phyloP scores from a whole-genome alignment of 2,888 invertebrate genomes.

The Rapana venosa region DNA sequence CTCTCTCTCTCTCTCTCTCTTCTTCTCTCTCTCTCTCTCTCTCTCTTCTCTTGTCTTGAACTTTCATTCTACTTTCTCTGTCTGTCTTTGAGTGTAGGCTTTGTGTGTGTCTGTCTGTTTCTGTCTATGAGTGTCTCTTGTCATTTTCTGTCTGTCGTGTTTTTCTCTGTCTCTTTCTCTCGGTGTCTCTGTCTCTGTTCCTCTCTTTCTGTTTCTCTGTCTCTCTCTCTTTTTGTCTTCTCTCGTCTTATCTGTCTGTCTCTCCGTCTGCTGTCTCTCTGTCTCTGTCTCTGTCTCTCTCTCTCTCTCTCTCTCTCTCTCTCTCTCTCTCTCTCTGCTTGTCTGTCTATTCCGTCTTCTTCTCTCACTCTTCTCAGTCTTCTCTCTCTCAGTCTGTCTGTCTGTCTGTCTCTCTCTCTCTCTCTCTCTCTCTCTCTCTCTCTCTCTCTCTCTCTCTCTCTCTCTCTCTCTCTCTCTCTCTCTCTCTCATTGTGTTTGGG shows the following conservation, averaged over 20 bases:
- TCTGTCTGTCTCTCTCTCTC: not conserved
- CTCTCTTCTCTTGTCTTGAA: not conserved
- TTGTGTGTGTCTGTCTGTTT: too few relatives aligned
- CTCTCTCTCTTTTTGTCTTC: not conserved
- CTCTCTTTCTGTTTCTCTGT: not conserved
- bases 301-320: not conserved
- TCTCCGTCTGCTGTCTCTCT: conserved; percentile 7
- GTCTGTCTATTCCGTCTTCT: not conserved
- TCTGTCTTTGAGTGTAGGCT: too few relatives aligned
- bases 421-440: not conserved
- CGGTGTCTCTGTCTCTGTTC: not conserved
- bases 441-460: not conserved
- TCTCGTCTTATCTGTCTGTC: not conserved
- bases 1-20: not conserved
- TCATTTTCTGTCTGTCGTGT: too few relatives aligned
- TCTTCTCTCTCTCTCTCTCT: not conserved
- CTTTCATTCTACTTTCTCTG: not conserved
- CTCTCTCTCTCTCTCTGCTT: not conserved
- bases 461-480: not conserved
- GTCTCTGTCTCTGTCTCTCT: conserved; percentile 12
- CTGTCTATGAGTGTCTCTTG: too few relatives aligned
- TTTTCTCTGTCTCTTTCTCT: too few relatives aligned
- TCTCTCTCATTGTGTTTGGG: not conserved
- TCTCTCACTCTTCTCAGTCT: not conserved
- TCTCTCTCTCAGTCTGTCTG: not conserved